These are phyloP conservation scores for Arion vulgaris DNA, from an alignment of 1,140 invertebrate genomes.

Conservation along the genomic window DNA sequence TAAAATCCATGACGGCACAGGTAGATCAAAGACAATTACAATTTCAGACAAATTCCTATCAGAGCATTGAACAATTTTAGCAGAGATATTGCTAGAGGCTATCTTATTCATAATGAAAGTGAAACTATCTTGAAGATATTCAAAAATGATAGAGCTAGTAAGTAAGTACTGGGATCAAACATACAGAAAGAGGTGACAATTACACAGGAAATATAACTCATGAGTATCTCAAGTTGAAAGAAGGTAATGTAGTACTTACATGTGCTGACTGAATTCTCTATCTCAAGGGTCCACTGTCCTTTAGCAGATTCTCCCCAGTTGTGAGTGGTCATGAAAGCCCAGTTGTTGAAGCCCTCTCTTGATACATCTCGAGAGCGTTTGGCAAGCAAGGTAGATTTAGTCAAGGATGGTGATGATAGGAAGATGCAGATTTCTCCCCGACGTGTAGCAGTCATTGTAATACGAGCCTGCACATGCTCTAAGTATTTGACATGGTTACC, in stretches of 20 bases:
- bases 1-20: too few species aligned
- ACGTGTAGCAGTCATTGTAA: conserved; percentile 87
- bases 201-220: background rate
- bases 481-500: conserved; percentile 94
- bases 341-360: conserved; percentile 97
- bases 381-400: conserved; percentile 79
- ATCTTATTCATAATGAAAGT: background rate
- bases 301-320: conserved; percentile 99
- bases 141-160: background rate
- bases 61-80: too few species aligned
- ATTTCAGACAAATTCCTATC: too few species aligned
- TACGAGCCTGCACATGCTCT: conserved; percentile 98
- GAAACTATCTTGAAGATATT: background rate
- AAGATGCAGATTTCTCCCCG: conserved; percentile 95
- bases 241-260: conserved; percentile 46
- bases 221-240: background rate
- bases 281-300: conserved; percentile 93
- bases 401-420: conserved; percentile 96
- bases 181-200: background rate
- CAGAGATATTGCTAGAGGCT: too few species aligned
- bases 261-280: conserved; percentile 72
- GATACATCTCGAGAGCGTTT: conserved; percentile 93
- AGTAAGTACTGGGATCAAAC: background rate
- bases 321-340: conserved; percentile 99
- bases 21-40: too few species aligned